These are phyloP conservation scores for Petrolisthes manimaculis DNA, from an alignment of 2,888 invertebrate species.

Conservation along the genomic window DNA sequence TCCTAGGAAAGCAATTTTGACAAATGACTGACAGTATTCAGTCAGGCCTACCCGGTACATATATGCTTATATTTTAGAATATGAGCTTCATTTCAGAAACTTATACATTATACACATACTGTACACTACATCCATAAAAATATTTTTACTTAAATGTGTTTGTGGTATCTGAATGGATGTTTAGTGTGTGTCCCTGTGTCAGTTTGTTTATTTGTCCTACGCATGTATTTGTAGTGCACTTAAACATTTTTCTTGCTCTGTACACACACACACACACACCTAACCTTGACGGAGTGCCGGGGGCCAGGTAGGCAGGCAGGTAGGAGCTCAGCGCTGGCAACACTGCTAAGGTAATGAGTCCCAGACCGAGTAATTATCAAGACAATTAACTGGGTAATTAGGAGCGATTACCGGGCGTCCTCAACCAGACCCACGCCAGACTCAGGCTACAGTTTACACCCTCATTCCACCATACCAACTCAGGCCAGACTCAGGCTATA, in stretches of 20 bases:
- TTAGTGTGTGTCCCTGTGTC: too few species aligned
- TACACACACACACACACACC: neutral
- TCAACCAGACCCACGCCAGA: neutral
- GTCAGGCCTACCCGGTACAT: too few species aligned
- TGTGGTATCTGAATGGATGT: too few species aligned
- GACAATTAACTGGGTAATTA: conserved; percentile 54
- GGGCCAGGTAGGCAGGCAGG: neutral
- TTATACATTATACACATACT: too few species aligned
- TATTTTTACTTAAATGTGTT: too few species aligned
- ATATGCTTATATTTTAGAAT: too few species aligned
- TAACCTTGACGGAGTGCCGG: neutral
- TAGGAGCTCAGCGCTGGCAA: conserved; percentile 28
- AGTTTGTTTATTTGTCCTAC: too few species aligned
- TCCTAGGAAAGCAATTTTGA: too few species aligned
- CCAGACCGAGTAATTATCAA: conserved; percentile 57
- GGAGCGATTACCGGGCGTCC: conserved; percentile 44
- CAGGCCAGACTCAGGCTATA: neutral
- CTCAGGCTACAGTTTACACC: conserved; percentile 2
- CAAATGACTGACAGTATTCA: too few species aligned
- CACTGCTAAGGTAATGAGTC: conserved; percentile 51
- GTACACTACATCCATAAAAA: too few species aligned
- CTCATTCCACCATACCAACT: neutral
- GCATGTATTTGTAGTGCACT: neutral
- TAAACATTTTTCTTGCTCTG: neutral
- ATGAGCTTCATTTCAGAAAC: too few species aligned